Conservation (phyloP, 2,113 vertebrate species). For the Lepidothrix coronata region DNA sequence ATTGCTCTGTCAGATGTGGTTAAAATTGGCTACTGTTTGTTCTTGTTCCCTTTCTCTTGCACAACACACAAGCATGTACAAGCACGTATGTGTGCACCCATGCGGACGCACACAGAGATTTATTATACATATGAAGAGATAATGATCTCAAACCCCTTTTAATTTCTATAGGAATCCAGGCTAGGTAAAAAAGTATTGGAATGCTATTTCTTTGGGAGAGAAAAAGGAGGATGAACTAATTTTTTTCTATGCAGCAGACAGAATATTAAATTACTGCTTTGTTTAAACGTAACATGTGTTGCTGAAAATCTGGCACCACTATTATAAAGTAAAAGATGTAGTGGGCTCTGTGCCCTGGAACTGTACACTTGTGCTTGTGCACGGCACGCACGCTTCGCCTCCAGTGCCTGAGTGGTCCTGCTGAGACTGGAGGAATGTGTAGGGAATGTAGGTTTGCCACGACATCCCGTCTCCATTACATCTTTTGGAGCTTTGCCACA, state of each 20-base stretch:
- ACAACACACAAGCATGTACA: neutral
- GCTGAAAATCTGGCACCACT: neutral
- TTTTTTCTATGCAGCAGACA: neutral
- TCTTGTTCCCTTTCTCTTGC: neutral
- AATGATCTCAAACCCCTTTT: neutral
- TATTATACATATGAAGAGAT: neutral
- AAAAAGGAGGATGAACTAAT: neutral
- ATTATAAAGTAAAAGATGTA: neutral
- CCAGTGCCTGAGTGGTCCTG: neutral
- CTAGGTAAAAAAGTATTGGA: neutral
- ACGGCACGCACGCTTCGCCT: neutral
- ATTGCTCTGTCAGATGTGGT: constrained; percentile 37
- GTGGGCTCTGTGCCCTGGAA: neutral
- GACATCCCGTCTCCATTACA: neutral
- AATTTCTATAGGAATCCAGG: constrained; percentile 16
- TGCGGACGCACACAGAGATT: neutral
- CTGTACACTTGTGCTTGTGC: neutral
- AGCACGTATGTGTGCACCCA: neutral
- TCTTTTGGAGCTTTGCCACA: constrained; percentile 4
- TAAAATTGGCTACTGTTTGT: constrained; percentile 18
- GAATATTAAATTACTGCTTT: neutral
- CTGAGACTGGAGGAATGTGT: neutral
- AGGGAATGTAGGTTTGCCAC: neutral
- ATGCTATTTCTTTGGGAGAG: neutral
- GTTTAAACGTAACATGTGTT: neutral